Base-by-base conservation (phyloP, 2,113 vertebrate genomes). In the Eira barbara region DNA sequence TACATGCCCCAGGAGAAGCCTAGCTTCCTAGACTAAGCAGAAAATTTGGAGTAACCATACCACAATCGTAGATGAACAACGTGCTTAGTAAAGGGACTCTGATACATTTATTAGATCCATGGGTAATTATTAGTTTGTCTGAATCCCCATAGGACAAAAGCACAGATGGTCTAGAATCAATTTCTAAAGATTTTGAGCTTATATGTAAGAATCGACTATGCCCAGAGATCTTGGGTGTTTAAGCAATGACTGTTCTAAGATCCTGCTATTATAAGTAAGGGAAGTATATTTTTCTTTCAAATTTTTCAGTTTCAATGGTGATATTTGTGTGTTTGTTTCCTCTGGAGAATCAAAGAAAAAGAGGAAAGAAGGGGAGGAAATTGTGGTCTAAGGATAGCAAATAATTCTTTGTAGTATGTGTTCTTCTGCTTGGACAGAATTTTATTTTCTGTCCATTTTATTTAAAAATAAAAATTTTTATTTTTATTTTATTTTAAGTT, bases 281-380 rank as follows among this genome's bases (percentile, higher is more conserved):
- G 3, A 84, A 57, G 2, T 39, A 39, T 92, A 67, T 89, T 86
- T 95, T 83, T 97, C 42, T 96, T 86, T 59, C 49, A 79, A 92
- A 87, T 34, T 65, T 96, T 78, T 47, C n/a, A 23, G 29, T 80
- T 94, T 27, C 6, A 42, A 0, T 61, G 27, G n/a, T 88, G 74
- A 71, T 79, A 42, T 42, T 36, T 85, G 18, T 86, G n/a, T 89
- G 23, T 89, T 91, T 93, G 42, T 84, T 96, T 95, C 74, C 71
- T 91, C 67, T 83, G 39, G 2, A 92, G 61, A 96, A 95, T 80
- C n/a, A 80, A 89, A 96, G 11, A 36, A 55, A 84, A 71, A 61
- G 27, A 25, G 21, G 36, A 17, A 71, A 61, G 25, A 52, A 6
- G n/a, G 27, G 6, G 74, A 34, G 15, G 49, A 61, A n/a, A 29